These are phyloP conservation scores for Gobio gobio DNA, from an alignment of 2,113 vertebrate genomes.

Conservation along the genomic window DNA sequence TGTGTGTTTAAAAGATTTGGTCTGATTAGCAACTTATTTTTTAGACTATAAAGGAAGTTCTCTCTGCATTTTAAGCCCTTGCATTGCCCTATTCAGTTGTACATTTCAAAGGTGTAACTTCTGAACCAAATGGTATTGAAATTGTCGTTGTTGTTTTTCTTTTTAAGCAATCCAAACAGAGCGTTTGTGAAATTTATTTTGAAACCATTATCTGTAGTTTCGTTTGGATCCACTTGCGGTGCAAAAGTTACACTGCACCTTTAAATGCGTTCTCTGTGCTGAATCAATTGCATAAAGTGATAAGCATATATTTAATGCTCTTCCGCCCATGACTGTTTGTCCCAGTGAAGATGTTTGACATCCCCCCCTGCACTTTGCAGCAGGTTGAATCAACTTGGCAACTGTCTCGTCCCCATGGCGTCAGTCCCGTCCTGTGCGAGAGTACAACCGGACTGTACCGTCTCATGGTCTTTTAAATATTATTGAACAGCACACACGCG, in stretches of 20 bases:
- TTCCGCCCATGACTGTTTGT: background rate
- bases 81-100: background rate
- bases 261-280: background rate
- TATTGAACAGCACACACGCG: constrained; percentile 16
- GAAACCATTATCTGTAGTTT: background rate
- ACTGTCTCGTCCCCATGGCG: constrained; percentile 2
- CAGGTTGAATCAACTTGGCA: constrained; percentile 41
- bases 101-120: background rate
- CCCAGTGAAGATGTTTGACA: constrained; percentile 36
- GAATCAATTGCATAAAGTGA: background rate
- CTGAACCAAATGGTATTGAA: background rate
- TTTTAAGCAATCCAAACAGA: background rate
- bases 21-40: background rate
- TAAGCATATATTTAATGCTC: background rate
- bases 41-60: background rate
- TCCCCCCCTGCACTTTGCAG: constrained; percentile 15
- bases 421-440: background rate
- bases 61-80: background rate
- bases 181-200: background rate
- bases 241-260: background rate
- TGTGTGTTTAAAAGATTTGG: background rate
- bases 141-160: background rate
- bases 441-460: background rate
- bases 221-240: background rate
- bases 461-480: constrained; percentile 46